These are phyloP conservation scores for Apomyelois bistriatella DNA, from an alignment of 2,888 invertebrate species.

Conservation along the genomic window DNA sequence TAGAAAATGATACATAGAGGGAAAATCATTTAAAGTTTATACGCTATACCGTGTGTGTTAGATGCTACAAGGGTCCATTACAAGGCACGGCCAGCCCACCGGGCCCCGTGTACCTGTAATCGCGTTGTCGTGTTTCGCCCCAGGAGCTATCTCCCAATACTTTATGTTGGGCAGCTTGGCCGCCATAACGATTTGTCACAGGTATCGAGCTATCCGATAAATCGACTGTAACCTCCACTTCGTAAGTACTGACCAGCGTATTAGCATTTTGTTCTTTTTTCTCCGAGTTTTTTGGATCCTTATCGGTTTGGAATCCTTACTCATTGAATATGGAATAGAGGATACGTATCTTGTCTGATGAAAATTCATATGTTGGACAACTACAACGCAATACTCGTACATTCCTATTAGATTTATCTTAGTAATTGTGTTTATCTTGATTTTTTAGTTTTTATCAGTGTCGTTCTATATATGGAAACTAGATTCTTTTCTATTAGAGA, in stretches of 20 bases:
- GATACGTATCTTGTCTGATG: neutral
- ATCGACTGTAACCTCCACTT: conserved; percentile 3
- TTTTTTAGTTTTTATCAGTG: neutral
- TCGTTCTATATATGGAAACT: no score
- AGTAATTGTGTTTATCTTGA: neutral
- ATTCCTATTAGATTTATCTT: neutral
- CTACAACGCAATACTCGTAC: neutral
- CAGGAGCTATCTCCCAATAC: conserved; percentile 52
- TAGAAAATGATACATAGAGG: conserved; percentile 4
- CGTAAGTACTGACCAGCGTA: conserved; percentile 3
- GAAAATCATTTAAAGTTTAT: conserved; percentile 6
- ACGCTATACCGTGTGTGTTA: conserved; percentile 10
- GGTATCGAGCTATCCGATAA: conserved; percentile 17
- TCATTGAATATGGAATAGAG: conserved; percentile 6
- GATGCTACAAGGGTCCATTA: conserved; percentile 15
- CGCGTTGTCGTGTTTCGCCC: conserved; percentile 58
- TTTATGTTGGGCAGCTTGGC: conserved; percentile 36
- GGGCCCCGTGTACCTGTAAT: conserved; percentile 44
- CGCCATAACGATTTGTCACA: conserved; percentile 60
- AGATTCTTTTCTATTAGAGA: no score
- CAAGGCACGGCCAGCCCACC: conserved; percentile 14
- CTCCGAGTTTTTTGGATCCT: conserved; percentile 1
- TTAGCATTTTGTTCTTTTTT: conserved; percentile 10
- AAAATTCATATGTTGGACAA: neutral
- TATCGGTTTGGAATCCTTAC: conserved; percentile 4